Evolutionary conservation across 2,113 vertebrate genomes (phyloP), one percentile per base, ranked within the genome.

Genomic region (Leucopternis melanops): DNA sequence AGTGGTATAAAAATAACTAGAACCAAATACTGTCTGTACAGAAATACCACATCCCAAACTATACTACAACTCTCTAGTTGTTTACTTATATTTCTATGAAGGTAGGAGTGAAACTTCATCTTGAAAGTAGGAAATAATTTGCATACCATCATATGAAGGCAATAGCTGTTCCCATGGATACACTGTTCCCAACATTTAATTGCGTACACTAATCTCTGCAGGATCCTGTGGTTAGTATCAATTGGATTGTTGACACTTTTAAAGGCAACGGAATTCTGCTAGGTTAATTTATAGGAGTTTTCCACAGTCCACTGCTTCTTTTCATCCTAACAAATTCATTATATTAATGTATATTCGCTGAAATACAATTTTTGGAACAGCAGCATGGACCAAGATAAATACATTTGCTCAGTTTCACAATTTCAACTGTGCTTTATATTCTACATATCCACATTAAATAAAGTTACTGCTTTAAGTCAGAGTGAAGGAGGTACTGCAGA

Each of bases 111-210:
- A 91, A 96, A 82, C 47, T 85, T 81, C 74, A 81, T 34, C 27
- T 58, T 79, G 38, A 92, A 95, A 88, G 69, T 45, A 94, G 92
- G 80, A 94, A 97, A 95, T 71, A 55, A 97, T 95, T 93, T 96
- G 87, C 92, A 90, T 96, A 79, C 11, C 61, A 72, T 59, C 59
- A 71, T 78, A 92, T 15, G 86, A 96, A 96, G 69, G 86, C 82
- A 96, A 69, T 72, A 86, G 67, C 44, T 89, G 97, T 95, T 97
- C 86, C 97, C 95, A 97, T 96, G 96, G 94, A 91, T 86, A 97
- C 96, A 44, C 38, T 55, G 45, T 59, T 96, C 59, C 84, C 87
- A 94, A 61, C 73, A 86, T 81, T 91, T 97, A 96, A 97, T 97
- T 97, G 95, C 92, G 47, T 66, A 92, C 79, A 54, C 81, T 92